phyloP scores from a whole-genome alignment of 1,140 invertebrate genomes.

The Bacillus rossius region DNA sequence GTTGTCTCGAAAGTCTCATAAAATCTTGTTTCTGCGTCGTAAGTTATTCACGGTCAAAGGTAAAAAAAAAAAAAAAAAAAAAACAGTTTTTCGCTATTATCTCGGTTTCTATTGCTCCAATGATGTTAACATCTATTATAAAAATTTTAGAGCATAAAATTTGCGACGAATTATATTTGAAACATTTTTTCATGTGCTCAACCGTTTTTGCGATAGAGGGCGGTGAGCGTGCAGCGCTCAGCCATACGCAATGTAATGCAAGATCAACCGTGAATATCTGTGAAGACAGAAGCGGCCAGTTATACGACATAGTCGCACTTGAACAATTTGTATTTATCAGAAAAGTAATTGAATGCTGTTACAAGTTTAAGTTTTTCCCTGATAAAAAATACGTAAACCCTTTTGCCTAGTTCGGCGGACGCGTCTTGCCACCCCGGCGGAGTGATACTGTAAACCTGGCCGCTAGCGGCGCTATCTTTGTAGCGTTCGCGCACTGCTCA shows the following conservation, averaged over 20 bases:
- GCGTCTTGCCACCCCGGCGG: too few species aligned
- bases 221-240: conserved; percentile 9
- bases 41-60: conserved; percentile 20
- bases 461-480: too few species aligned
- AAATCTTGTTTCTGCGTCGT: not conserved
- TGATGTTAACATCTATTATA: conserved; percentile 14
- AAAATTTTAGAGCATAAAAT: conserved; percentile 21
- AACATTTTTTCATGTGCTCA: conserved; percentile 18
- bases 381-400: too few species aligned
- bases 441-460: too few species aligned
- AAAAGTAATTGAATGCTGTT: too few species aligned
- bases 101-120: conserved; percentile 14
- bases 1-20: conserved; percentile 19
- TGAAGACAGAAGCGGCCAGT: too few species aligned
- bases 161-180: conserved; percentile 15
- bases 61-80: conserved; percentile 20
- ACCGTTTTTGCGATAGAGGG: conserved; percentile 17
- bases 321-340: too few species aligned
- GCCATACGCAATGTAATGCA: not conserved
- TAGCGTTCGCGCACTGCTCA: too few species aligned
- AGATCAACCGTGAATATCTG: too few species aligned
- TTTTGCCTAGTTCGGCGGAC: too few species aligned
- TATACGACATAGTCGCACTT: too few species aligned
- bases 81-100: conserved; percentile 13
- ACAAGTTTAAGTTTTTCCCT: too few species aligned